These are phyloP conservation scores for Potorous gilbertii DNA, from an alignment of 2,797 vertebrate genomes.

Conservation along the genomic window DNA sequence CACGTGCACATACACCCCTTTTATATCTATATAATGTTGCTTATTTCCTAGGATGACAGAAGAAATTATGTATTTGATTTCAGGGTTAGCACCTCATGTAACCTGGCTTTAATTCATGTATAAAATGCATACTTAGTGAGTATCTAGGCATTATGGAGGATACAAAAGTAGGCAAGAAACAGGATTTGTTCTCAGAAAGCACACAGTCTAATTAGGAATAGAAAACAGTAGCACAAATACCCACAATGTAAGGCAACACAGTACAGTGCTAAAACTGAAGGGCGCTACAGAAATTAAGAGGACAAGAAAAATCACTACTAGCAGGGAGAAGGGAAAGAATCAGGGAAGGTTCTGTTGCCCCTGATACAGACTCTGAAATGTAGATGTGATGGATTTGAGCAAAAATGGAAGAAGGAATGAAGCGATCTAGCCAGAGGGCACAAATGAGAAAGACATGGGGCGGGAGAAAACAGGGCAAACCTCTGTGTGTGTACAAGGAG, in stretches of 20 bases:
- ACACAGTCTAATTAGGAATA: neutral
- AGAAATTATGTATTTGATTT: neutral
- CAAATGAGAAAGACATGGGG: neutral
- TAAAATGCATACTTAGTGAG: neutral
- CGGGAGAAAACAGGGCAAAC: neutral
- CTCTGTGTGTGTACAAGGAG: neutral
- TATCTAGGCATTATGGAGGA: neutral
- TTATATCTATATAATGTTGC: neutral
- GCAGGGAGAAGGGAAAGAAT: slow-evolving; percentile 2
- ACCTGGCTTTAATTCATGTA: neutral
- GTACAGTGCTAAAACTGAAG: slow-evolving; percentile 18
- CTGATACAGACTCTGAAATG: slow-evolving; percentile 3
- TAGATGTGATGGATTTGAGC: slow-evolving; percentile 16
- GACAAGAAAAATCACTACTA: neutral
- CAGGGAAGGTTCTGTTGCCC: slow-evolving; percentile 15
- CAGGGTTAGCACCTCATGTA: neutral
- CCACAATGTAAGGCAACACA: neutral
- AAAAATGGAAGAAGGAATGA: neutral
- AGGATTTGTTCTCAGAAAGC: neutral
- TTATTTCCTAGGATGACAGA: slow-evolving; percentile 23
- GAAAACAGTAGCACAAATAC: neutral
- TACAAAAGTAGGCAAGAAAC: neutral
- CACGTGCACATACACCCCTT: slow-evolving; percentile 18
- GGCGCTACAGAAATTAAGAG: neutral
- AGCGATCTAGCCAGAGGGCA: neutral